Evolutionary conservation across 2,888 invertebrate genomes (phyloP).

Genomic region (Melanostoma mellinum): DNA sequence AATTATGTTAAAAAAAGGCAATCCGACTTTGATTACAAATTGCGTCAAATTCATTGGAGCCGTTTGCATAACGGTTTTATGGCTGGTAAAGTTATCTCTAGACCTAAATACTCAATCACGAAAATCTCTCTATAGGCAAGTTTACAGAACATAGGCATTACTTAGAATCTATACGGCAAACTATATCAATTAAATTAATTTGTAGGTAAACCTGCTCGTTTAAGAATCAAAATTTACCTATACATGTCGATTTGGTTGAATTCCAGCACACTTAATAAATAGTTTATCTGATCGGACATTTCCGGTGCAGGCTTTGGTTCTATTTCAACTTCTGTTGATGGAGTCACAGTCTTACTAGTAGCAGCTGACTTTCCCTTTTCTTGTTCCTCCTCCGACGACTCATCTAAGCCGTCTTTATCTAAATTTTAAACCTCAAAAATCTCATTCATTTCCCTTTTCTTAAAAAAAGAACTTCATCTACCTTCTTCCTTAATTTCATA

Average conservation of each 20-base stretch:
- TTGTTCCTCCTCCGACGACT: constrained; percentile 77
- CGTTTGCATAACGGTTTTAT: too few relatives aligned
- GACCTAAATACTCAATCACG: too few relatives aligned
- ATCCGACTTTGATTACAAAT: too few relatives aligned
- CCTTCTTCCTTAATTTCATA: constrained; percentile 81
- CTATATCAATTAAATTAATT: too few relatives aligned
- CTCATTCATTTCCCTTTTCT: not conserved
- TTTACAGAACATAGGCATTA: too few relatives aligned
- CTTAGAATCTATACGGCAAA: too few relatives aligned
- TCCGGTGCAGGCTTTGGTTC: constrained; percentile 75
- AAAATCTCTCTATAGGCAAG: too few relatives aligned
- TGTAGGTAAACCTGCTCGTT: too few relatives aligned
- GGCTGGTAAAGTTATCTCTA: too few relatives aligned
- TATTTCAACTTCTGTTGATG: constrained; percentile 63
- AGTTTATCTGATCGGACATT: constrained; percentile 78
- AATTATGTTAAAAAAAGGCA: too few relatives aligned
- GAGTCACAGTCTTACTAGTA: constrained; percentile 59
- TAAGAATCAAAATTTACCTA: constrained; percentile 75
- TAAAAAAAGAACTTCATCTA: not conserved
- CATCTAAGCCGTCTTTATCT: constrained; percentile 76
- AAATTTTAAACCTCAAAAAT: constrained; percentile 77
- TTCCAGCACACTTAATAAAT: constrained; percentile 79
- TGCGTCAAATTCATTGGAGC: too few relatives aligned
- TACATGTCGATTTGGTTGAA: constrained; percentile 82
- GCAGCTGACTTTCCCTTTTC: constrained; percentile 76